Conservation (phyloP, 2,113 vertebrate species). For the Sinocyclocheilus anophthalmus region DNA sequence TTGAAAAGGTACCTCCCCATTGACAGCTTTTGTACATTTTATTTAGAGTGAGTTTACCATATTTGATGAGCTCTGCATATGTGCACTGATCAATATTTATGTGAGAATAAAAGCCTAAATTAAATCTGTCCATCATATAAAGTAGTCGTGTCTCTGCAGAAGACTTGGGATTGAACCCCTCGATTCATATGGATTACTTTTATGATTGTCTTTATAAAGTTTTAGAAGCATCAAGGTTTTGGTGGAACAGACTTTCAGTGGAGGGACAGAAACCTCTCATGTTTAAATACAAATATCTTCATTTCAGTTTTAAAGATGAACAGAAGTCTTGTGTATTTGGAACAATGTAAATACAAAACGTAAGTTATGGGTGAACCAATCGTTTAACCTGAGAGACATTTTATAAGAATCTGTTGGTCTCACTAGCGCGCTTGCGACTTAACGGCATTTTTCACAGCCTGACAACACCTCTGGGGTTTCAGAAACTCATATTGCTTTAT, state of each 20-base stretch:
- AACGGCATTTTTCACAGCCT: conserved; percentile 3
- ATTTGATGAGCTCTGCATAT: too few species aligned
- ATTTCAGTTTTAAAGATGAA: neutral
- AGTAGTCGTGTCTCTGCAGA: too few species aligned
- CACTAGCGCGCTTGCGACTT: neutral
- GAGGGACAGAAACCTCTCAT: too few species aligned
- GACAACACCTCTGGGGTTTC: conserved; percentile 52
- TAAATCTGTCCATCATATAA: too few species aligned
- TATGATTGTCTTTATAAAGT: too few species aligned
- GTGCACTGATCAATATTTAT: too few species aligned
- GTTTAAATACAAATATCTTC: neutral
- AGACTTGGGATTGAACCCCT: too few species aligned
- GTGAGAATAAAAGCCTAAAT: too few species aligned
- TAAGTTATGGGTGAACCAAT: neutral
- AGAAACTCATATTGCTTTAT: conserved; percentile 25
- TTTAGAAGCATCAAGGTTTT: neutral
- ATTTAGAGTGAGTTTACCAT: too few species aligned
- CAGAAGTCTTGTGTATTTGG: neutral
- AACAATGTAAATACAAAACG: neutral
- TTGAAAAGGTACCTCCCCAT: too few species aligned
- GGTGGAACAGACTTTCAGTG: neutral
- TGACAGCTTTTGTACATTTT: too few species aligned
- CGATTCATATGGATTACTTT: too few species aligned
- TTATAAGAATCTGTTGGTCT: neutral
- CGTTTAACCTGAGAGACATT: neutral